Percentiles rank a stretch among this genome's conserved stretches.
phyloP scores from a whole-genome alignment of 2,888 invertebrate genomes.

The Drosophila colorata region DNA sequence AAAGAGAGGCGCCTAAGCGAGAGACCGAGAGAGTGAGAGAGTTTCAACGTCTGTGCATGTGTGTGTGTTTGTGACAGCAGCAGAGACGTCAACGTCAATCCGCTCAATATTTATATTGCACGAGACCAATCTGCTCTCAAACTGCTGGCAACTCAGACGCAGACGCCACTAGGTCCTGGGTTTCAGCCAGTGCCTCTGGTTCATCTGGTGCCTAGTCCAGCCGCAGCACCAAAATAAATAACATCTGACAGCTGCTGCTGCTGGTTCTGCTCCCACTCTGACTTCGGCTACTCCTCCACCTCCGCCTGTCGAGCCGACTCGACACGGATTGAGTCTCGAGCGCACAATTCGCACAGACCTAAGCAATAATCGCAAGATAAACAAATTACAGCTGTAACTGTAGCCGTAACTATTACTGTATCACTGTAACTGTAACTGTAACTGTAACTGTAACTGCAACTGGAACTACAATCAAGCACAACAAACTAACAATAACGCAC shows the following conservation, averaged over 20 bases:
- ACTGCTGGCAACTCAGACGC: conserved; percentile 40
- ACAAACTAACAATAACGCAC: conserved; percentile 28
- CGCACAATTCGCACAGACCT: conserved; percentile 30
- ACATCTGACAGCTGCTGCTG: conserved; percentile 76
- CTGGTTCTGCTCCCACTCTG: conserved; percentile 1
- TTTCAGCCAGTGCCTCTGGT: conserved; percentile 53
- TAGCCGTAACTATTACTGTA: conserved; percentile 18
- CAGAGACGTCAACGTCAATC: conserved; percentile 67
- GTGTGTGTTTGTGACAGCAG: conserved; percentile 18
- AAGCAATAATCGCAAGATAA: conserved; percentile 48
- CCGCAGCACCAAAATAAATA: conserved; percentile 75
- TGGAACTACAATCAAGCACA: conserved; percentile 45
- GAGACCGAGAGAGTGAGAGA: conserved; percentile 11
- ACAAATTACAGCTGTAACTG: conserved; percentile 43
- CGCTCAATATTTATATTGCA: conserved; percentile 73
- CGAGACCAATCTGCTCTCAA: conserved; percentile 50
- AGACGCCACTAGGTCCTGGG: conserved; percentile 52
- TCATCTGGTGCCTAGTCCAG: conserved; percentile 47
- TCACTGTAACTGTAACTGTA: conserved; percentile 7
- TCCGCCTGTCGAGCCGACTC: background rate
- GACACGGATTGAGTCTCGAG: conserved; percentile 26
- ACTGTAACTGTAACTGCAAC: conserved; percentile 23
- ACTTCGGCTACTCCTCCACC: conserved; percentile 4
- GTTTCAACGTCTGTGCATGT: conserved; percentile 4
- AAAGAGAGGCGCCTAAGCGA: conserved; percentile 8